Evolutionary conservation across 2,888 invertebrate species (phyloP), one percentile per base, ranked within the genome.

Genomic region (Priapulus caudatus): DNA sequence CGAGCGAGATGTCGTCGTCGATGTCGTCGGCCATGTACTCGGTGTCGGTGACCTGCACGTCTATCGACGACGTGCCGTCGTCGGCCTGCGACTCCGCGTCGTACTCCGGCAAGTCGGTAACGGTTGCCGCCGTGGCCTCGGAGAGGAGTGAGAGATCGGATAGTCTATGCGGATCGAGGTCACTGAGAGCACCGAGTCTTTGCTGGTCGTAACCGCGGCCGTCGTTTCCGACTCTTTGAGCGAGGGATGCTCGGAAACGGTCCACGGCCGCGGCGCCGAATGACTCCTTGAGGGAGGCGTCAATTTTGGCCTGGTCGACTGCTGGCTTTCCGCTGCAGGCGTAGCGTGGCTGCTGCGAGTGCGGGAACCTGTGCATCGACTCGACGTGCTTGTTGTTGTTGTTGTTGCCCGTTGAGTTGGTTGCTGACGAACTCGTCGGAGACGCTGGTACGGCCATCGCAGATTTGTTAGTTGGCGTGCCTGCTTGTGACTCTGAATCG

Each of bases 61-160:
- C 86, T 0, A 86, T 86, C n/a, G 84, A 85, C 67, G 86, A 87
- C 21, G 86, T 86, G 1, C 85, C 84, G 58, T 84, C 85, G 61
- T 78, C 78, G 21, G 52, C 56, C n/a, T 52, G 51, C 33, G 53
- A 51, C 20, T 56, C 58, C 47, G 60, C 63, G 57, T 77, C 77
- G 47, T 73, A 73, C 44, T 59, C 60, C 23, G 76, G 61, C n/a
- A 76, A n/a, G n/a, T 33, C 33, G n/a, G n/a, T n/a, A 33, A 33
- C 33, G 10, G 10, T n/a, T 10, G 10, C n/a, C n/a, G 33, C 33
- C n/a, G 33, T 33, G n/a, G 10, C 10, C 10, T 10, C 10, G 10
- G 33, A 33, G 33, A 10, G 10, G 10, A n/a, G 10, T 10, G 10
- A 10, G 10, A 33, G 10, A n/a, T n/a, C 33, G 10, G 33, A 33